Percentiles rank a stretch among this genome's conserved stretches.
Conservation (phyloP, 2,797 vertebrate genomes). For the Gorsachius magnificus region DNA sequence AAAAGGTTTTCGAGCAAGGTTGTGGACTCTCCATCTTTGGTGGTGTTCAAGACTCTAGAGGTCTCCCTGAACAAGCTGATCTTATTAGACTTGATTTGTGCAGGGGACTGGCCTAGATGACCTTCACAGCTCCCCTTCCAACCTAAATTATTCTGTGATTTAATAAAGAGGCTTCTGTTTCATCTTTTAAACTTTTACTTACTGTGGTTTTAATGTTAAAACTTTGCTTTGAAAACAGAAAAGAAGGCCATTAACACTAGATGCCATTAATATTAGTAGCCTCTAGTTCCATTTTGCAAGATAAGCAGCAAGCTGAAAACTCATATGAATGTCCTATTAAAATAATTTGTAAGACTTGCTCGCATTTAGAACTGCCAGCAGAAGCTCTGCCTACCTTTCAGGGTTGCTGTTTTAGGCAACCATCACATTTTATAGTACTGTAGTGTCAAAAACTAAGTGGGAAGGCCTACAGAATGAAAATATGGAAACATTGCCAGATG, state of each 20-base stretch:
- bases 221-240: neutral
- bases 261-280: neutral
- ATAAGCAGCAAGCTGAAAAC: neutral
- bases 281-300: neutral
- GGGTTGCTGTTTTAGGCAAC: neutral
- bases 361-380: neutral
- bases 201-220: neutral
- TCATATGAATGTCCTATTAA: neutral
- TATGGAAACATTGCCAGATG: neutral
- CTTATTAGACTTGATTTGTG: neutral
- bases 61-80: neutral
- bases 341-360: neutral
- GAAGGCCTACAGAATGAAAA: neutral
- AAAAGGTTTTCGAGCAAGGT: neutral
- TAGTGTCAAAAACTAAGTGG: neutral
- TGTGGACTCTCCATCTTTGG: neutral
- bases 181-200: neutral
- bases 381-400: neutral
- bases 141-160: neutral
- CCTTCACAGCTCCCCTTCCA: neutral
- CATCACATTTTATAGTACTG: neutral
- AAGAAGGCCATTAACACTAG: neutral
- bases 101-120: neutral
- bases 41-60: neutral
- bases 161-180: neutral